A percentile compares a stretch with the other conserved stretches of the same genome.
Evolutionary conservation across 1,140 invertebrate species (phyloP).

Genomic region (Drosophila saltans): DNA sequence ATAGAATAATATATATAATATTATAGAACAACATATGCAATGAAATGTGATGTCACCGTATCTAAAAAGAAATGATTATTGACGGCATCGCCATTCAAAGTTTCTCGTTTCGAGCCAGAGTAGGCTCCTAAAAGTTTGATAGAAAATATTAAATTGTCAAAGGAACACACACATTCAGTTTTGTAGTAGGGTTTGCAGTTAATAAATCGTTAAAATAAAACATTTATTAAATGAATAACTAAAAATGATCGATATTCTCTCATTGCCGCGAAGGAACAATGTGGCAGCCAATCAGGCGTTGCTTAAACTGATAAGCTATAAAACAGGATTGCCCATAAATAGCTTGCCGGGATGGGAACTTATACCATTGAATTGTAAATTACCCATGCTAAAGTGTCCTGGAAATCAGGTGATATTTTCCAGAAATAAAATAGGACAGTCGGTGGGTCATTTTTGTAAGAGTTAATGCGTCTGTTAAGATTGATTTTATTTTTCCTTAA

Average conservation of each 20-base stretch:
- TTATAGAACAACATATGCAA: too few relatives aligned
- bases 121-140: slow-evolving; percentile 19
- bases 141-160: not conserved
- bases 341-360: slow-evolving; percentile 79
- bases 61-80: too few relatives aligned
- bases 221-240: not conserved
- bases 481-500: not conserved
- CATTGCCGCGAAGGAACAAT: slow-evolving; percentile 71
- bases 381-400: slow-evolving; percentile 80
- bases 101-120: slow-evolving; percentile 12
- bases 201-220: slow-evolving; percentile 4
- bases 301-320: slow-evolving; percentile 42
- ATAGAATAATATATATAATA: too few relatives aligned
- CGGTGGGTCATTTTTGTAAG: slow-evolving; percentile 41
- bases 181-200: not conserved
- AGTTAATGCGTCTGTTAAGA: not conserved
- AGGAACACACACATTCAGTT: slow-evolving; percentile 1
- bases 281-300: slow-evolving; percentile 40
- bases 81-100: too few relatives aligned
- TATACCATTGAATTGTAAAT: slow-evolving; percentile 73
- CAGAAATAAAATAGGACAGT: slow-evolving; percentile 75
- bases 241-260: slow-evolving; percentile 69
- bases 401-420: slow-evolving; percentile 79
- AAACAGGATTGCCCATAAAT: slow-evolving; percentile 73
- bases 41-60: too few relatives aligned